These are phyloP conservation scores for Calcarius ornatus DNA, from an alignment of 2,113 vertebrate species.

Conservation along the genomic window DNA sequence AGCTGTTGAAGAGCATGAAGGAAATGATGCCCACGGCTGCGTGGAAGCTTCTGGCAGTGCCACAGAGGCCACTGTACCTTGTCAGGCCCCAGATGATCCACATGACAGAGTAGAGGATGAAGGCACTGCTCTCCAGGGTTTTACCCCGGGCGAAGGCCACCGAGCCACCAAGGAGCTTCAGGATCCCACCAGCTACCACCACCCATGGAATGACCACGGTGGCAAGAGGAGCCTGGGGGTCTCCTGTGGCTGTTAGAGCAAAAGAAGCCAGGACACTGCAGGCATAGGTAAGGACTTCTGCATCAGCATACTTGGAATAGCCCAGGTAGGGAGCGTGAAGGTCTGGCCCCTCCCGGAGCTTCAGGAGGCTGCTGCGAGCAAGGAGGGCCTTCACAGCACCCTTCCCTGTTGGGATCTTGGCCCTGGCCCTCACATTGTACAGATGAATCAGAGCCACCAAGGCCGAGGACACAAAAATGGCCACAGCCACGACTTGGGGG, in stretches of 20 bases:
- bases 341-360: conserved; percentile 72
- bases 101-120: conserved; percentile 82
- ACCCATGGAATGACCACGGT: conserved; percentile 82
- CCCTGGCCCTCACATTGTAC: conserved; percentile 64
- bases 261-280: conserved; percentile 83
- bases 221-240: conserved; percentile 62
- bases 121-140: conserved; percentile 86
- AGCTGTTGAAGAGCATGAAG: conserved; percentile 83
- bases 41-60: conserved; percentile 74
- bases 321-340: conserved; percentile 78
- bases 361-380: conserved; percentile 47
- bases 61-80: conserved; percentile 76
- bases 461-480: conserved; percentile 79
- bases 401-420: conserved; percentile 68
- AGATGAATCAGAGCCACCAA: conserved; percentile 71
- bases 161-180: conserved; percentile 76
- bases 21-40: conserved; percentile 77
- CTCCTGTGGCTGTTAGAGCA: conserved; percentile 71
- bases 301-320: conserved; percentile 85
- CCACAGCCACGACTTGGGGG: conserved; percentile 79
- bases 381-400: conserved; percentile 64
- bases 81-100: conserved; percentile 87
- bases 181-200: conserved; percentile 80
- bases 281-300: conserved; percentile 79
- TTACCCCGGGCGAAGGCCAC: conserved; percentile 86